phyloP scores from a whole-genome alignment of 2,113 vertebrate genomes.

The Pionites leucogaster region DNA sequence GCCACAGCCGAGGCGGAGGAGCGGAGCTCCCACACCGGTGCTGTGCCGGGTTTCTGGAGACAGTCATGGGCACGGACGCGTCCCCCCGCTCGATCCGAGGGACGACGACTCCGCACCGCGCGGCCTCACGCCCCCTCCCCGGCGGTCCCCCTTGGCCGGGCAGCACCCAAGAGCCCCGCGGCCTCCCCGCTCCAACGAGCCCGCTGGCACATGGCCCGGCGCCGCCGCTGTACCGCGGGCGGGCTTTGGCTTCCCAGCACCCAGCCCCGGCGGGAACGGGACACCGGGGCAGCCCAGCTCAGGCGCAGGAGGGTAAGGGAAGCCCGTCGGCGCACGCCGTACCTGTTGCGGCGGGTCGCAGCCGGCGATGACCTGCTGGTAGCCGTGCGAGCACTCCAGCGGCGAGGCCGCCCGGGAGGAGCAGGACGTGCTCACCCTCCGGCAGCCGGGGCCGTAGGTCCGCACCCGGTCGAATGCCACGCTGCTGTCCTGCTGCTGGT shows the following conservation, averaged over 20 bases:
- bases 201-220: no score
- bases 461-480: slow-evolving; percentile 69
- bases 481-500: slow-evolving; percentile 48
- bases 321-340: background rate
- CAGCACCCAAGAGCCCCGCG: background rate
- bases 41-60: background rate
- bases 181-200: background rate
- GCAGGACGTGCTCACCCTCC: slow-evolving; percentile 46
- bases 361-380: slow-evolving; percentile 60
- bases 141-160: no score
- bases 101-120: background rate
- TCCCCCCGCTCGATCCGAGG: background rate
- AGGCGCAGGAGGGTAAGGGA: background rate
- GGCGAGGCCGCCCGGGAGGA: slow-evolving; percentile 57
- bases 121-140: background rate
- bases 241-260: background rate
- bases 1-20: background rate
- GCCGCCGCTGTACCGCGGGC: no score
- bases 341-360: slow-evolving; percentile 55
- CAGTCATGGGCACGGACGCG: no score
- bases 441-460: slow-evolving; percentile 76
- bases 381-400: slow-evolving; percentile 48
- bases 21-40: no score
- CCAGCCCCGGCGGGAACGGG: no score
- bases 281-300: no score